A percentile compares a stretch with the other conserved stretches of the same genome.
These are phyloP conservation scores for Arge pagana DNA, from an alignment of 2,888 invertebrate genomes.

Conservation along the genomic window DNA sequence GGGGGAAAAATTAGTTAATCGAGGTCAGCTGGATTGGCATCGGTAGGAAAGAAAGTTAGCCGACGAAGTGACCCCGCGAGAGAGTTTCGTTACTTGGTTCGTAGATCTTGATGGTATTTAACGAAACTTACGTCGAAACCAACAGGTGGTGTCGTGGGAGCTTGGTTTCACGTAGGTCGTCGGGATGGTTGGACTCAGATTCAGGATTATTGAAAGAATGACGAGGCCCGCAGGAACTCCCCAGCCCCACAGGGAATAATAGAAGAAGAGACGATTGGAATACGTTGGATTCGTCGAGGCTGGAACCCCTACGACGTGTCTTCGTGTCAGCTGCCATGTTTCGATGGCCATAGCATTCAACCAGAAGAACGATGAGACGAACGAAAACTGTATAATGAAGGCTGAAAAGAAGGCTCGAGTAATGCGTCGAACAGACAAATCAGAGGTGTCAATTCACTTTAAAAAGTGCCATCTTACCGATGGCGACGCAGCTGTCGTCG, in stretches of 20 bases:
- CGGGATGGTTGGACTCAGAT: constrained; percentile 66
- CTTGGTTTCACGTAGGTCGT: constrained; percentile 65
- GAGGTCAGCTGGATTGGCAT: neutral
- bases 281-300: neutral
- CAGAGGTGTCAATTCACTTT: neutral
- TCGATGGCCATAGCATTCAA: constrained; percentile 72
- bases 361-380: constrained; percentile 72
- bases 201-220: constrained; percentile 64
- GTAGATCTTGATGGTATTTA: too few relatives aligned
- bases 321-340: constrained; percentile 63
- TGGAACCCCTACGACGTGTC: constrained; percentile 38
- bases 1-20: constrained; percentile 16
- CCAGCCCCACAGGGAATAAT: constrained; percentile 66
- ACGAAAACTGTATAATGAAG: constrained; percentile 69
- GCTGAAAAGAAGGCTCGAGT: constrained; percentile 58
- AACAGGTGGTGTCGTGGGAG: constrained; percentile 66
- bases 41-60: neutral
- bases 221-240: constrained; percentile 62
- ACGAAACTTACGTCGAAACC: constrained; percentile 65
- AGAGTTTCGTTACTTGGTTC: too few relatives aligned
- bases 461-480: constrained; percentile 40
- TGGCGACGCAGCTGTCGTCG: constrained; percentile 57
- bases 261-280: constrained; percentile 56
- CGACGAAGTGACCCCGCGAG: too few relatives aligned
- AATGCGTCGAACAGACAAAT: neutral